phyloP scores from a whole-genome alignment of 2,113 vertebrate genomes.

The Stercorarius parasiticus region DNA sequence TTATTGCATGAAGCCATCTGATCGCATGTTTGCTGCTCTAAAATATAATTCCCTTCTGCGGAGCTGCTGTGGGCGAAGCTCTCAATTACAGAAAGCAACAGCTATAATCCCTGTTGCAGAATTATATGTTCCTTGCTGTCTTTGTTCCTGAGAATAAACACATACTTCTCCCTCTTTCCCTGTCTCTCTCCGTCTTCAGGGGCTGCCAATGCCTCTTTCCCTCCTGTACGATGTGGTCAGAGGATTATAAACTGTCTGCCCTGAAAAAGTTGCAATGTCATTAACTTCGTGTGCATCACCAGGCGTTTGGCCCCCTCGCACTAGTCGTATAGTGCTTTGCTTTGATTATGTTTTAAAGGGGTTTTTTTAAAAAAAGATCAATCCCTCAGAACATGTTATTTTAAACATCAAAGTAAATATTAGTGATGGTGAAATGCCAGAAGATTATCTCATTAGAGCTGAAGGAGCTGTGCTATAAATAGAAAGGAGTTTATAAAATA shows the following conservation, averaged over 20 bases:
- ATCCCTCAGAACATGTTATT: constrained; percentile 13
- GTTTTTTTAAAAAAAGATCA: not conserved
- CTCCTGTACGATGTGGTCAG: not conserved
- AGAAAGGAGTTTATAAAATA: constrained; percentile 52
- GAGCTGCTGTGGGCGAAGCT: not conserved
- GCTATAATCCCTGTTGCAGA: not conserved
- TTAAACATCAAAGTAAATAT: constrained; percentile 63
- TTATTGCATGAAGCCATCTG: not conserved
- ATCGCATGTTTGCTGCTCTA: not conserved
- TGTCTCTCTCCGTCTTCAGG: not conserved
- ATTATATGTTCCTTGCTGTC: not conserved
- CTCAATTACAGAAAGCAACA: not conserved
- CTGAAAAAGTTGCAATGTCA: not conserved
- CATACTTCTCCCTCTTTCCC: not conserved
- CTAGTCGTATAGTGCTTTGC: not conserved
- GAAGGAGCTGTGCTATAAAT: constrained; percentile 46
- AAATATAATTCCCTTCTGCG: not conserved
- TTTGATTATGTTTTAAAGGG: not conserved
- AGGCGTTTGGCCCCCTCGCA: not conserved
- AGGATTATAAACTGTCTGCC: not conserved
- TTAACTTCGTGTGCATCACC: not conserved
- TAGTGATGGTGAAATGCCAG: constrained; percentile 48
- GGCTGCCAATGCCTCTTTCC: not conserved
- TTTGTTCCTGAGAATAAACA: constrained; percentile 24
- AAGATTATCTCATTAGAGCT: constrained; percentile 52